A percentile compares a stretch with the other conserved stretches of the same genome.
Evolutionary conservation across 1,140 invertebrate genomes (phyloP).

Genomic region (Idris sp.): DNA sequence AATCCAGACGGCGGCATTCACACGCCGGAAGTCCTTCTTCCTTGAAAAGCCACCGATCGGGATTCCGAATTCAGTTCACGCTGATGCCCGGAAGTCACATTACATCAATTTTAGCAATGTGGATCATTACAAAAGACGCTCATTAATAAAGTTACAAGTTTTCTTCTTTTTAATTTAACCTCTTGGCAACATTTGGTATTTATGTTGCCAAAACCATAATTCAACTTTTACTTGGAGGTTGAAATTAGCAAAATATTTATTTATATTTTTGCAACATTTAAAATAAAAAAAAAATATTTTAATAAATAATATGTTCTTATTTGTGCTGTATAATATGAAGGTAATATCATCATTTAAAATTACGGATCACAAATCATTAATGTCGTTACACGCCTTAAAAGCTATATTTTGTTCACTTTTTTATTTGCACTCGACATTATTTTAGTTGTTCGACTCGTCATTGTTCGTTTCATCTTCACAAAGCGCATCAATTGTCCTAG

Average conservation of each 20-base stretch:
- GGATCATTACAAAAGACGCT: constrained; percentile 24
- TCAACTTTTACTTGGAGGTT: constrained; percentile 34
- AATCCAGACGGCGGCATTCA: constrained; percentile 32
- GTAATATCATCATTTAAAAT: neutral
- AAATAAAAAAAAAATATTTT: too few relatives aligned
- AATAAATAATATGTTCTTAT: too few relatives aligned
- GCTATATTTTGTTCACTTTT: too few relatives aligned
- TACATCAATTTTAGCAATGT: constrained; percentile 37
- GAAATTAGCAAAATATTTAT: too few relatives aligned
- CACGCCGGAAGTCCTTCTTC: constrained; percentile 45
- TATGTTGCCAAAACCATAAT: constrained; percentile 45
- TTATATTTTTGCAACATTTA: too few relatives aligned
- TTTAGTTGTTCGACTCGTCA: constrained; percentile 5
- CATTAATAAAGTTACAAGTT: constrained; percentile 44
- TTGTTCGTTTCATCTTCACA: constrained; percentile 15
- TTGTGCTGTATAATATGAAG: too few relatives aligned
- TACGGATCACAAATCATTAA: neutral
- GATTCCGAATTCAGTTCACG: constrained; percentile 44
- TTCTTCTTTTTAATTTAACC: constrained; percentile 5
- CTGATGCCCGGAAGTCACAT: constrained; percentile 36
- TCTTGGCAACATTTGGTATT: constrained; percentile 48
- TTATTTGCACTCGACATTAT: constrained; percentile 13
- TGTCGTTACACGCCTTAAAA: neutral
- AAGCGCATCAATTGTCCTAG: constrained; percentile 37
- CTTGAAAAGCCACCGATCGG: constrained; percentile 33